Evolutionary conservation across 2,797 vertebrate species (phyloP).

Genomic region (Chloroceryle amazona): DNA sequence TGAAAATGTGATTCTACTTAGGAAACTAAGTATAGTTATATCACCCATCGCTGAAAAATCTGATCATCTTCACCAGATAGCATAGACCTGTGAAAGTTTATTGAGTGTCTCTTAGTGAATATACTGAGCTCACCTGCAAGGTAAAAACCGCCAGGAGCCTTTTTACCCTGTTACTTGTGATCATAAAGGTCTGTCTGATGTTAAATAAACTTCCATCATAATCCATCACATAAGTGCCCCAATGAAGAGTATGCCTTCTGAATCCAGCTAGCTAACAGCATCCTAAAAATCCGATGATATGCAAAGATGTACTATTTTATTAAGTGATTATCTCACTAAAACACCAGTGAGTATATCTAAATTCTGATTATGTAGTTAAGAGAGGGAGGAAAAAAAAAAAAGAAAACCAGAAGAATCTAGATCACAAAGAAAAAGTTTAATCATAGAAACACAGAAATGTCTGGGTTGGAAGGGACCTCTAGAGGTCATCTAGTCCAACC

Average conservation of each 20-base stretch:
- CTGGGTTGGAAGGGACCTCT: no score
- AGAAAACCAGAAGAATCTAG: not conserved
- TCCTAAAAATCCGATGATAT: not conserved
- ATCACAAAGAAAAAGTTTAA: not conserved
- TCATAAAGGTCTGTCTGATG: not conserved
- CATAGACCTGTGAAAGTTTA: not conserved
- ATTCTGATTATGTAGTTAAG: not conserved
- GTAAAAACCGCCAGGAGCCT: not conserved
- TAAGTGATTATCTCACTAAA: not conserved
- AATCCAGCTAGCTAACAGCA: not conserved
- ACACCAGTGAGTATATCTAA: not conserved
- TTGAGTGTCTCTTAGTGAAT: not conserved
- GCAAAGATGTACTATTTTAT: not conserved
- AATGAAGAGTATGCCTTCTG: not conserved
- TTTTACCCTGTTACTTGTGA: not conserved
- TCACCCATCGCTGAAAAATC: not conserved
- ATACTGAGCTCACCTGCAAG: not conserved
- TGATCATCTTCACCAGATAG: not conserved
- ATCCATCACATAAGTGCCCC: not conserved
- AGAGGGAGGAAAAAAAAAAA: not conserved
- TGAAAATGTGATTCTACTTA: not conserved
- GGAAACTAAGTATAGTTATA: not conserved
- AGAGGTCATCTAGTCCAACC: no score
- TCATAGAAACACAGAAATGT: not conserved
- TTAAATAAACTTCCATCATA: not conserved